phyloP scores from a whole-genome alignment of 2,797 vertebrate genomes.

The Mastacembelus armatus region DNA sequence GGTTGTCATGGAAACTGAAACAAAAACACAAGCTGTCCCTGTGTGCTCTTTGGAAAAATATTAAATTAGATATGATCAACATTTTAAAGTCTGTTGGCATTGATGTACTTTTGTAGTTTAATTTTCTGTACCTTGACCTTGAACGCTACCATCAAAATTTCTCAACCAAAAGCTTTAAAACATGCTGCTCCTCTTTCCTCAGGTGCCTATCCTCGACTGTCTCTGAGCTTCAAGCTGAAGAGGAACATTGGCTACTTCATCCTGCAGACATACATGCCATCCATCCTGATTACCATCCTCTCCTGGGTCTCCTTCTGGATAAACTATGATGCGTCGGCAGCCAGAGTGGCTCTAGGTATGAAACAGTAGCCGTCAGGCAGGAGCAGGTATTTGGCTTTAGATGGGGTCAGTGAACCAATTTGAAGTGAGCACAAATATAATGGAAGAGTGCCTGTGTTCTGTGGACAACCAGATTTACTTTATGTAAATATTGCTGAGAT shows the following conservation, averaged over 20 bases:
- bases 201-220: slow-evolving; percentile 96
- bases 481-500: not conserved
- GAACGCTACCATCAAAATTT: not conserved
- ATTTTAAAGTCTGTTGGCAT: not conserved
- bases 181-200: not conserved
- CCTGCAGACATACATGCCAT: slow-evolving; percentile 97
- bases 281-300: slow-evolving; percentile 95
- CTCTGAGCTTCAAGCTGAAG: slow-evolving; percentile 94
- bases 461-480: not conserved
- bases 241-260: slow-evolving; percentile 97
- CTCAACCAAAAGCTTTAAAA: not conserved
- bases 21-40: slow-evolving; percentile 74
- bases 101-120: not conserved
- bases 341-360: slow-evolving; percentile 94
- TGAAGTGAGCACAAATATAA: slow-evolving; percentile 7
- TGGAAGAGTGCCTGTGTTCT: not conserved
- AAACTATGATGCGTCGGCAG: slow-evolving; percentile 96
- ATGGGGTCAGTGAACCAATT: slow-evolving; percentile 17
- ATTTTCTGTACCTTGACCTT: not conserved
- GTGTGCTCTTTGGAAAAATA: slow-evolving; percentile 40
- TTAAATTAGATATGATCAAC: slow-evolving; percentile 16
- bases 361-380: not conserved
- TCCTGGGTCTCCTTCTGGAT: slow-evolving; percentile 99
- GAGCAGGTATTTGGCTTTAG: slow-evolving; percentile 30
- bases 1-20: slow-evolving; percentile 79